Percentiles rank a stretch among this genome's conserved stretches.
phyloP scores from a whole-genome alignment of 2,113 vertebrate species.

The Candoia aspera region DNA sequence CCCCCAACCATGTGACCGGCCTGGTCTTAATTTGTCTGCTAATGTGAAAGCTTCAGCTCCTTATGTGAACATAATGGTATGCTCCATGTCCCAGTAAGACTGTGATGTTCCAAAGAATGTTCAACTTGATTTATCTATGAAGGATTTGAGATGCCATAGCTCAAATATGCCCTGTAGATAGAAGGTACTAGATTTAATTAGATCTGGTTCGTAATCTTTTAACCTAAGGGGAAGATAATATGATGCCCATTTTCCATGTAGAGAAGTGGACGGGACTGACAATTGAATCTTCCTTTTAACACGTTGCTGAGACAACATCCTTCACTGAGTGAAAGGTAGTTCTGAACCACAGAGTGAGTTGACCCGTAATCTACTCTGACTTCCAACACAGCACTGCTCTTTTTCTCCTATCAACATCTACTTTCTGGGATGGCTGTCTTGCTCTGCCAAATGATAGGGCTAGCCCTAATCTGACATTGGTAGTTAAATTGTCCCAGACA shows the following conservation, averaged over 20 bases:
- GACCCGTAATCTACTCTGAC: neutral
- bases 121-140: neutral
- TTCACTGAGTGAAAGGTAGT: neutral
- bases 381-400: neutral
- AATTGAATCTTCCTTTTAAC: neutral
- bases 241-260: neutral
- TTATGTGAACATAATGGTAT: neutral
- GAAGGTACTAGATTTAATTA: neutral
- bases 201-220: neutral
- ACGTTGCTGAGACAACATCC: neutral
- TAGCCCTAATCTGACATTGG: neutral
- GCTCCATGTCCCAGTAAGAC: neutral
- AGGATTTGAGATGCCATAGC: neutral
- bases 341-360: neutral
- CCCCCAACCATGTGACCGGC: neutral
- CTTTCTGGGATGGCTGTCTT: neutral
- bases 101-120: constrained; percentile 1
- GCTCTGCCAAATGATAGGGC: too few relatives aligned
- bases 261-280: neutral
- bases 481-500: too few relatives aligned
- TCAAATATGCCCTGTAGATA: neutral
- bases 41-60: too few relatives aligned
- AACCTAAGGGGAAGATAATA: neutral
- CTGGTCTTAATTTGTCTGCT: neutral
- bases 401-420: neutral